phyloP scores from a whole-genome alignment of 2,888 invertebrate species.

The Glyphotaelius pellucidus region DNA sequence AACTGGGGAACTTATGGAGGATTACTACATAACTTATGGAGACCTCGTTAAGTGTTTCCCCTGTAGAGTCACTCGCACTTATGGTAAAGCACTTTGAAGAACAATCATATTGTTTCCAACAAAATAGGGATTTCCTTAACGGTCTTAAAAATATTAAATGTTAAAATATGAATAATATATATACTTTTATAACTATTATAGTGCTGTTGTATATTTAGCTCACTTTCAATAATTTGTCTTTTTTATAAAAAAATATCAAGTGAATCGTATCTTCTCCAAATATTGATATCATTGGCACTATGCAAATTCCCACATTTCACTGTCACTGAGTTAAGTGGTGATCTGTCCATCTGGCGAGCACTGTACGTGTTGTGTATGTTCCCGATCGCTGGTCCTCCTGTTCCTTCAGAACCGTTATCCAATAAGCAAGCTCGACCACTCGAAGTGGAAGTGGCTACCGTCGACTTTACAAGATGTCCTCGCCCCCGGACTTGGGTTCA shows the following conservation, averaged over 20 bases:
- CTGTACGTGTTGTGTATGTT: neutral
- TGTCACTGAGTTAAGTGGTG: slow-evolving; percentile 32
- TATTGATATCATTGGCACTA: slow-evolving; percentile 54
- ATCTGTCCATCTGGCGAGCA: neutral
- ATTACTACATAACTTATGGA: slow-evolving; percentile 3
- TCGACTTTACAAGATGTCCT: slow-evolving; percentile 29
- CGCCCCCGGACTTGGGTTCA: slow-evolving; percentile 16
- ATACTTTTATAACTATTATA: slow-evolving; percentile 45
- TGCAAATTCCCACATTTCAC: slow-evolving; percentile 35
- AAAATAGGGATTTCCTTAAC: slow-evolving; percentile 45
- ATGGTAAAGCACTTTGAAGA: slow-evolving; percentile 48
- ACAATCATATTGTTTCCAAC: slow-evolving; percentile 46
- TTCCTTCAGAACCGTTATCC: slow-evolving; percentile 48
- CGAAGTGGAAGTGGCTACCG: neutral
- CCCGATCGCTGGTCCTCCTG: neutral
- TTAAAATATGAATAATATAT: slow-evolving; percentile 54
- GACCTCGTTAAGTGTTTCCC: slow-evolving; percentile 13
- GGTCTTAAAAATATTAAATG: slow-evolving; percentile 51
- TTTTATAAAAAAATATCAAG: slow-evolving; percentile 54
- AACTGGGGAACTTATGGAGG: slow-evolving; percentile 28
- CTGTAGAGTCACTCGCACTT: slow-evolving; percentile 47
- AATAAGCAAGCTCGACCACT: slow-evolving; percentile 48
- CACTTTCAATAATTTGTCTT: slow-evolving; percentile 44
- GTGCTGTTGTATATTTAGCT: slow-evolving; percentile 49
- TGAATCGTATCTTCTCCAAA: slow-evolving; percentile 33